Conservation (phyloP, 2,888 invertebrate genomes). For the Automeris io region DNA sequence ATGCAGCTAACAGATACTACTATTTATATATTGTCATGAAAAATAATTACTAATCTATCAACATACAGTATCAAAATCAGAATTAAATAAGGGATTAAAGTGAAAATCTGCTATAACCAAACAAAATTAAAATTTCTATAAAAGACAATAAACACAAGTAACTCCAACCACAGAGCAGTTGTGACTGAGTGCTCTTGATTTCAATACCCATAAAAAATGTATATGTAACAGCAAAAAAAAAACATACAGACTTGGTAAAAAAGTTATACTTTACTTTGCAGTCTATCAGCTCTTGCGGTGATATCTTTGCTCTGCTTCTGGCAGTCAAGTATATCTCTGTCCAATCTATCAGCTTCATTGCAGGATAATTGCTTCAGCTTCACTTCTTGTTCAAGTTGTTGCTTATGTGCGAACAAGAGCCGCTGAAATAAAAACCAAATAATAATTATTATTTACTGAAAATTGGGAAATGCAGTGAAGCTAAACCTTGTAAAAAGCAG, state of each 20-base stretch:
- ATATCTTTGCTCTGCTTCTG: conserved; percentile 66
- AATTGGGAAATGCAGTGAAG: conserved; percentile 4
- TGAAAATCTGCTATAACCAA: too few relatives aligned
- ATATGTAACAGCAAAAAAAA: too few relatives aligned
- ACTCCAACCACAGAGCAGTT: too few relatives aligned
- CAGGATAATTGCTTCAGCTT: conserved; percentile 72
- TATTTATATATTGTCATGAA: not conserved
- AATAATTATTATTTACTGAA: conserved; percentile 1
- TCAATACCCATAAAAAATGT: too few relatives aligned
- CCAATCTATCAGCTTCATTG: conserved; percentile 61
- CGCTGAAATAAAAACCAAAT: conserved; percentile 55
- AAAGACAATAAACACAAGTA: too few relatives aligned
- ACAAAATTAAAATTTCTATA: too few relatives aligned
- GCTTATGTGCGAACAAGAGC: conserved; percentile 80
- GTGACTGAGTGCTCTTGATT: too few relatives aligned
- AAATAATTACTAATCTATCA: not conserved
- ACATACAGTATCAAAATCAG: too few relatives aligned
- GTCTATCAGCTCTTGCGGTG: conserved; percentile 48
- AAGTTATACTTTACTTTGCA: conserved; percentile 37
- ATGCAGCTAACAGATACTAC: not conserved
- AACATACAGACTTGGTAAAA: too few relatives aligned
- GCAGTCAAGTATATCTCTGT: conserved; percentile 59
- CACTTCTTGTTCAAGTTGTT: conserved; percentile 82
- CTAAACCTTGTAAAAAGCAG: too few relatives aligned
- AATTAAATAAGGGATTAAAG: too few relatives aligned